A percentile compares a stretch with the other conserved stretches of the same genome.
Conservation (phyloP, 2,113 vertebrate genomes). For the Accipiter virgatus region DNA sequence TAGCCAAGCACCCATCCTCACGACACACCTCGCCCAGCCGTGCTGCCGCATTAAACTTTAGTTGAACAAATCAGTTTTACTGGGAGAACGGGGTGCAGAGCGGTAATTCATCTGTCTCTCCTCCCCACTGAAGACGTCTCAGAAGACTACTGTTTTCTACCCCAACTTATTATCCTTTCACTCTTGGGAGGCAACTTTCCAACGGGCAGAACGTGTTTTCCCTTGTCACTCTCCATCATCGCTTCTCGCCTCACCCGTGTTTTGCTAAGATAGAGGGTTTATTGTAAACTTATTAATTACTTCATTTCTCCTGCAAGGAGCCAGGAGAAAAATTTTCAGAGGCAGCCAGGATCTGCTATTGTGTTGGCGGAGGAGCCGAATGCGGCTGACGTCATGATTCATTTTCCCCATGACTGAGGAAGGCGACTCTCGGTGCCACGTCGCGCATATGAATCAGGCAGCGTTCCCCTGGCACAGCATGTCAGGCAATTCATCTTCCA, state of each 20-base stretch:
- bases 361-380: constrained; percentile 36
- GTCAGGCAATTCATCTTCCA: constrained; percentile 57
- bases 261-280: constrained; percentile 71
- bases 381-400: constrained; percentile 58
- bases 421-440: constrained; percentile 28
- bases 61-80: background rate
- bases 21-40: background rate
- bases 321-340: constrained; percentile 23
- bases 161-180: background rate
- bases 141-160: background rate
- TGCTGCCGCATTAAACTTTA: background rate
- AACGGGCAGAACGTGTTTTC: background rate
- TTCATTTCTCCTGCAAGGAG: constrained; percentile 68
- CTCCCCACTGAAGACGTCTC: background rate
- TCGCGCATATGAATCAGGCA: constrained; percentile 57
- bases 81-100: background rate
- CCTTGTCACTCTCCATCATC: constrained; percentile 41
- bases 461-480: constrained; percentile 32
- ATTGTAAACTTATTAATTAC: constrained; percentile 75
- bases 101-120: background rate
- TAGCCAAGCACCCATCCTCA: background rate
- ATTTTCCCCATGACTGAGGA: constrained; percentile 71
- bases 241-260: constrained; percentile 42
- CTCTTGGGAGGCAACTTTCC: constrained; percentile 50
- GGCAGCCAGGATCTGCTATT: constrained; percentile 42